These are phyloP conservation scores for Cerceris ruficornis DNA, from an alignment of 2,888 invertebrate genomes.

Conservation along the genomic window DNA sequence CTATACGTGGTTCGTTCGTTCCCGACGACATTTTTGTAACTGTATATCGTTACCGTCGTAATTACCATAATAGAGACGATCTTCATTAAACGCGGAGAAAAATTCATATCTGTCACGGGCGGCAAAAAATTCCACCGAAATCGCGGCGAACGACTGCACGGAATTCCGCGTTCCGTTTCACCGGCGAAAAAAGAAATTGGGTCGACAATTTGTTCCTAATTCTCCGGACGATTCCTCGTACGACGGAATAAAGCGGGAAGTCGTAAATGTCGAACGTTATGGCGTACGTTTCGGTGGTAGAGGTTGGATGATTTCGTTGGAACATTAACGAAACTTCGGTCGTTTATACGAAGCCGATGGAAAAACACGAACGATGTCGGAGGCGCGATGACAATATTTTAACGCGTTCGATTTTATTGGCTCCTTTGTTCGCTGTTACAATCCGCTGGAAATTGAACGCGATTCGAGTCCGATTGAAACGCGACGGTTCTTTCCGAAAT, in stretches of 20 bases:
- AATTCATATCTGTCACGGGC: too few species aligned
- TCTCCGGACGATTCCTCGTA: neutral
- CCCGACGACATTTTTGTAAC: too few species aligned
- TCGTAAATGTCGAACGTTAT: neutral
- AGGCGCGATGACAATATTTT: slow-evolving; percentile 20
- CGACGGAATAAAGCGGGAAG: neutral
- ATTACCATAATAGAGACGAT: too few species aligned
- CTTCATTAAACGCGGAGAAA: too few species aligned
- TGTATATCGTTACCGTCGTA: too few species aligned
- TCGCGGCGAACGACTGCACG: too few species aligned
- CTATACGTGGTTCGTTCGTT: too few species aligned
- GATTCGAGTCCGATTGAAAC: slow-evolving; percentile 16
- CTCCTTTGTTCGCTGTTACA: slow-evolving; percentile 20
- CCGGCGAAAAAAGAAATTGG: too few species aligned
- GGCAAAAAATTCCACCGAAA: too few species aligned
- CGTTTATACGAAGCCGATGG: neutral
- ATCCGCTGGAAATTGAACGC: slow-evolving; percentile 27
- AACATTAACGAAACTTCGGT: slow-evolving; percentile 20
- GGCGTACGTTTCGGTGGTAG: neutral
- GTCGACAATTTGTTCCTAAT: neutral
- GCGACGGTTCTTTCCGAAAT: slow-evolving; percentile 26
- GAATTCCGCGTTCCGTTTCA: too few species aligned
- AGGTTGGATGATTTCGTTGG: slow-evolving; percentile 12
- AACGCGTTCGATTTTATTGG: slow-evolving; percentile 31
- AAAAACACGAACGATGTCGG: neutral